Percentiles rank a stretch among this genome's conserved stretches.
phyloP scores from a whole-genome alignment of 2,888 invertebrate genomes.

The Alentia gelatinosa region DNA sequence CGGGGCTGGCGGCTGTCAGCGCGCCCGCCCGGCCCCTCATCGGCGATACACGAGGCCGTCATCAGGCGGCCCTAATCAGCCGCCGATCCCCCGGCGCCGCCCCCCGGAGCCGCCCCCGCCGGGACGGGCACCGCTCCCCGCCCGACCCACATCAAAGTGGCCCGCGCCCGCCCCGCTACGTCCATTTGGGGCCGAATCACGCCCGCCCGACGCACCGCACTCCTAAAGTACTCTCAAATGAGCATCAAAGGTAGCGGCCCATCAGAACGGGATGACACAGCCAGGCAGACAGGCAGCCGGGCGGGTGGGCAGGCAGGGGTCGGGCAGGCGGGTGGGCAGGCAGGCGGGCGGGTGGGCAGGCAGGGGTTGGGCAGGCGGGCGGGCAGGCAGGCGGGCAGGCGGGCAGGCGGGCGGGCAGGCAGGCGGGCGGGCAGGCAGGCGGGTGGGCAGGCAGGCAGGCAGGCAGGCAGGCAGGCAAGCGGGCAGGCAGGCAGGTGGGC shows the following conservation, averaged over 20 bases:
- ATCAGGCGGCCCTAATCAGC: slow-evolving; percentile 41
- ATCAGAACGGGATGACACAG: no score
- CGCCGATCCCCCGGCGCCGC: slow-evolving; percentile 26
- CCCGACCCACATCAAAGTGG: slow-evolving; percentile 41
- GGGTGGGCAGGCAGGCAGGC: background rate
- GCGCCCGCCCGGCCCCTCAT: slow-evolving; percentile 7
- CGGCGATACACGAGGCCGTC: slow-evolving; percentile 34
- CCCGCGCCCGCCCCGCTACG: background rate
- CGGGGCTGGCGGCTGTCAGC: background rate
- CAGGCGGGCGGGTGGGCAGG: background rate
- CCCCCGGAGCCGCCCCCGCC: background rate
- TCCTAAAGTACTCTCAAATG: slow-evolving; percentile 49
- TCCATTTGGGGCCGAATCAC: slow-evolving; percentile 51
- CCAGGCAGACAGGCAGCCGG: background rate
- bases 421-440: no score
- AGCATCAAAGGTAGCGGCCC: slow-evolving; percentile 42
- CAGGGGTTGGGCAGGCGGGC: background rate
- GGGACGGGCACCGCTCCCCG: slow-evolving; percentile 7
- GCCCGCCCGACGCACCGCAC: background rate
- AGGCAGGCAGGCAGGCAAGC: background rate
- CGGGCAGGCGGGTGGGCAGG: background rate
- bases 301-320: background rate
- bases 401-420: background rate
- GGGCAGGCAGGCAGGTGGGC: background rate
- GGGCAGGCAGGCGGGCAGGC: background rate